Evolutionary conservation across 2,797 vertebrate species (phyloP).

Genomic region (Manis javanica): DNA sequence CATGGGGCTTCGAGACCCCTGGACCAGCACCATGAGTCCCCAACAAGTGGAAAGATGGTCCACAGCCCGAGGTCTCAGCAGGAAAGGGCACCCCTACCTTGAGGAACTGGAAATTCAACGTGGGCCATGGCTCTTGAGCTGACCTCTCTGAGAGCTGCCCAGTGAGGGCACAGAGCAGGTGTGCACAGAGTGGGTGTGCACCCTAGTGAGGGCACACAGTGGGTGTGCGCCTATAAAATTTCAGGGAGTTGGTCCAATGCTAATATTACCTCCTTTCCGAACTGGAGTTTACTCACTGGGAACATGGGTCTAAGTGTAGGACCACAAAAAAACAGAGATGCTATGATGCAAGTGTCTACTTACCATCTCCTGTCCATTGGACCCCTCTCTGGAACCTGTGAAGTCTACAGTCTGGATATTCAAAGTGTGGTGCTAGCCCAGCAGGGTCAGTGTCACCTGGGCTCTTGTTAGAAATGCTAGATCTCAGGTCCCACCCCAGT

Average conservation of each 20-base stretch:
- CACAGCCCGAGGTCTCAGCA: neutral
- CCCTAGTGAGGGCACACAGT: neutral
- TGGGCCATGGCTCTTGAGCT: neutral
- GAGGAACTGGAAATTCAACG: neutral
- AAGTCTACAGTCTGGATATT: neutral
- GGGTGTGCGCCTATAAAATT: neutral
- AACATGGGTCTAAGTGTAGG: neutral
- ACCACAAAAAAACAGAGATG: neutral
- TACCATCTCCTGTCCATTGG: neutral
- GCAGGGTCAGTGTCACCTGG: rapidly evolving
- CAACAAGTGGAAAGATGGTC: neutral
- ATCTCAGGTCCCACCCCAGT: neutral
- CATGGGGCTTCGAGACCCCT: neutral
- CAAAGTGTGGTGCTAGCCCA: neutral
- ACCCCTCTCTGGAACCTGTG: neutral
- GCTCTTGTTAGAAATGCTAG: neutral
- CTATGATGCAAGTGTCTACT: neutral
- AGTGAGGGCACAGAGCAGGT: neutral
- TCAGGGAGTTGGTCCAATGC: neutral
- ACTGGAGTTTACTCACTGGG: neutral
- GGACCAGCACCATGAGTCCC: neutral
- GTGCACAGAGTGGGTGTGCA: rapidly evolving
- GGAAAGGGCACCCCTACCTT: neutral
- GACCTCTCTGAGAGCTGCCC: neutral
- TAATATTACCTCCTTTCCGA: neutral